Conservation (phyloP, 1,140 invertebrate genomes). For the Habropoda laboriosa region DNA sequence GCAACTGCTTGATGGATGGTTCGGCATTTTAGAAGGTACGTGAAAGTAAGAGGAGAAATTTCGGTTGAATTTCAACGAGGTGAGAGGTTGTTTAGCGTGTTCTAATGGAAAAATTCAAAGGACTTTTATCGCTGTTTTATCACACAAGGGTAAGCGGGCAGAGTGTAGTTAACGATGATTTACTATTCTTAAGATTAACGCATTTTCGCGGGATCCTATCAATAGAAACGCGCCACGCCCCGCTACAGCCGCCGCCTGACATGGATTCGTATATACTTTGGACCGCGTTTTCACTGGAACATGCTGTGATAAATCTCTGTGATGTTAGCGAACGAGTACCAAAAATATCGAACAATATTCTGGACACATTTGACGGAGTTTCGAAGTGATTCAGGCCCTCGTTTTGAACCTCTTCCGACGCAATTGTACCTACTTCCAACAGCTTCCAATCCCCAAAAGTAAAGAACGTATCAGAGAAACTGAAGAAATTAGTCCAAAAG, state of each 20-base stretch:
- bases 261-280: slow-evolving; percentile 28
- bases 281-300: neutral
- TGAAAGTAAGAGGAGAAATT: no score
- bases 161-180: slow-evolving; percentile 46
- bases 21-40: no score
- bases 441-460: no score
- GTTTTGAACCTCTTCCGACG: neutral
- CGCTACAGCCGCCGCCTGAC: slow-evolving; percentile 4
- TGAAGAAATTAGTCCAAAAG: no score
- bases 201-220: slow-evolving; percentile 60
- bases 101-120: no score
- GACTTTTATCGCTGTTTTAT: slow-evolving; percentile 19
- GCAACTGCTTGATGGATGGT: no score
- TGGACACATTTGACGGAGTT: neutral
- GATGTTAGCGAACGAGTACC: no score
- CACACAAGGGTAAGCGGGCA: slow-evolving; percentile 11
- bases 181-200: slow-evolving; percentile 55
- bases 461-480: neutral
- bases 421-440: neutral
- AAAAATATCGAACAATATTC: slow-evolving; percentile 19
- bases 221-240: slow-evolving; percentile 58
- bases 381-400: neutral
- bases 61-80: neutral
- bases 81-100: no score
- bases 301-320: slow-evolving; percentile 9